phyloP scores from a whole-genome alignment of 1,140 invertebrate genomes.

The Brachionus rubens region DNA sequence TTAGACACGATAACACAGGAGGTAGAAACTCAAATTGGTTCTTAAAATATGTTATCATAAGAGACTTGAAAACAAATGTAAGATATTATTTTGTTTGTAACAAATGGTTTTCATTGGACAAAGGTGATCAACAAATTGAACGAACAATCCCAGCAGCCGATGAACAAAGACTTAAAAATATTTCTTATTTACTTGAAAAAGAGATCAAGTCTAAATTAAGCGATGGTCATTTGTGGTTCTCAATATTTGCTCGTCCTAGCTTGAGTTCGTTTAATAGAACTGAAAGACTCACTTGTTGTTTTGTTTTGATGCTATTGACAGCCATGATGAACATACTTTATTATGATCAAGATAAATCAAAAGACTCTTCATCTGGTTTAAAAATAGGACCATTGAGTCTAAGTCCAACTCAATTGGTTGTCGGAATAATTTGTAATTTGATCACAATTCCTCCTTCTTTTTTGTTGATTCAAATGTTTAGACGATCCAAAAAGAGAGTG shows the following conservation, averaged over 20 bases:
- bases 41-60: slow-evolving; percentile 61
- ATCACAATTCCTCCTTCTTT: slow-evolving; percentile 64
- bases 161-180: background rate
- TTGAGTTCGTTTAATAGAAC: slow-evolving; percentile 56
- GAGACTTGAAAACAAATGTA: slow-evolving; percentile 63
- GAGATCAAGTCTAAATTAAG: background rate
- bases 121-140: slow-evolving; percentile 65
- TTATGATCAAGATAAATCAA: slow-evolving; percentile 54
- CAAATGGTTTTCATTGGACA: slow-evolving; percentile 65
- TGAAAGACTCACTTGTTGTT: slow-evolving; percentile 64
- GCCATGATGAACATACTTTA: slow-evolving; percentile 67
- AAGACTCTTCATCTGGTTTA: background rate
- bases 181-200: background rate
- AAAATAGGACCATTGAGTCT: slow-evolving; percentile 61
- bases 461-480: slow-evolving; percentile 61
- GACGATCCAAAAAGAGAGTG: slow-evolving; percentile 53
- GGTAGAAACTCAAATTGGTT: slow-evolving; percentile 60
- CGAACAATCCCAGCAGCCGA: slow-evolving; percentile 57
- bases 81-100: slow-evolving; percentile 63
- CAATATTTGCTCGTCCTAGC: slow-evolving; percentile 62
- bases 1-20: slow-evolving; percentile 61
- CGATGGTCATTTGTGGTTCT: slow-evolving; percentile 66
- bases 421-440: slow-evolving; percentile 56
- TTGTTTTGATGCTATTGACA: slow-evolving; percentile 62
- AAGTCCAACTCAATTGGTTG: slow-evolving; percentile 48